Evolutionary conservation across 2,113 vertebrate species (phyloP).

Genomic region (Neolamprologus toae): DNA sequence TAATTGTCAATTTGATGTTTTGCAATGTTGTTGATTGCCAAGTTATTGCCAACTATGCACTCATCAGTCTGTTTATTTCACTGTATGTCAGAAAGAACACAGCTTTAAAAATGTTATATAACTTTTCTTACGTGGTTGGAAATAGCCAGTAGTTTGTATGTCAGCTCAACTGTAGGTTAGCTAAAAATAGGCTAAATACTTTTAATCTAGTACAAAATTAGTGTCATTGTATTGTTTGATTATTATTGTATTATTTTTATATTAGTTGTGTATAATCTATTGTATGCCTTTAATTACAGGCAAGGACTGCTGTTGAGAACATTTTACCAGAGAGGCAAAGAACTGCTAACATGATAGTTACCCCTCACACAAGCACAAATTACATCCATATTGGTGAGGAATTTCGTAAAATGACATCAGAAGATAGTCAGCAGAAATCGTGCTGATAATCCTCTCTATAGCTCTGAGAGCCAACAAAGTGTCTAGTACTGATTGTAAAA

Average conservation of each 20-base stretch:
- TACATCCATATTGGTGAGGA: slow-evolving; percentile 65
- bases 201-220: not conserved
- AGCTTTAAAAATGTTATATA: not conserved
- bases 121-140: not conserved
- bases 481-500: not conserved
- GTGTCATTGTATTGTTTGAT: not conserved
- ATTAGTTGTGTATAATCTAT: not conserved
- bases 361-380: slow-evolving; percentile 41
- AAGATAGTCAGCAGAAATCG: not conserved
- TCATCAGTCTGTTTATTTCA: not conserved
- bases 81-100: not conserved
- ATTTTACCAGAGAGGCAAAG: slow-evolving; percentile 38
- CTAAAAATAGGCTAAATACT: not conserved
- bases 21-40: not conserved
- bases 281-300: slow-evolving; percentile 41
- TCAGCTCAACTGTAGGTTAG: not conserved
- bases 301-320: slow-evolving; percentile 10
- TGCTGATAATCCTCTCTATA: not conserved
- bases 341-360: slow-evolving; percentile 16
- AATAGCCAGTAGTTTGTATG: not conserved
- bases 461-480: not conserved
- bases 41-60: not conserved
- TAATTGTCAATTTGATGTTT: not conserved
- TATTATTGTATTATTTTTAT: not conserved
- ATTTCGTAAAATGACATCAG: not conserved